Percentiles rank a stretch among this genome's conserved stretches.
phyloP scores from a whole-genome alignment of 2,888 invertebrate genomes.

The Heteromurus nitidus region DNA sequence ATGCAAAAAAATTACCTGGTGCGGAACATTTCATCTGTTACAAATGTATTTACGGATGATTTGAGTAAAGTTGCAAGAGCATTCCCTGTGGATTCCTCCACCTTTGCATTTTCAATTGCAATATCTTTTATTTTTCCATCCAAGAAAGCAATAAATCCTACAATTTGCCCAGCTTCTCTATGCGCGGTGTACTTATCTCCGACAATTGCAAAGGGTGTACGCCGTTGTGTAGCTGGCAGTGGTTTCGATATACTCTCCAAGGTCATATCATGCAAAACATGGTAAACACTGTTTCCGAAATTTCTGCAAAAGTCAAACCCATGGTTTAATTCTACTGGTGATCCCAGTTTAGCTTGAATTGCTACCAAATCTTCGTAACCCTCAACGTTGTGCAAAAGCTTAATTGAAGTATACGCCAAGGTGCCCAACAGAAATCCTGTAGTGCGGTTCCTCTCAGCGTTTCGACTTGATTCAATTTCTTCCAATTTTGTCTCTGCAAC shows the following conservation, averaged over 20 bases:
- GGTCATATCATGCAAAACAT: not conserved
- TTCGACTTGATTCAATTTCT: not conserved
- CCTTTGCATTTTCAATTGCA: not conserved
- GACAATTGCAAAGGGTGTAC: not conserved
- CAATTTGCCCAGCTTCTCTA: not conserved
- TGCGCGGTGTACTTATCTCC: not conserved
- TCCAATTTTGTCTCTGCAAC: too few species aligned
- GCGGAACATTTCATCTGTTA: not conserved
- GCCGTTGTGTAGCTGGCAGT: not conserved
- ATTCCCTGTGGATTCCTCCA: not conserved
- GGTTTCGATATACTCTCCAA: not conserved
- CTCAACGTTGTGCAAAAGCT: not conserved
- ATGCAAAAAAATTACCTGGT: not conserved
- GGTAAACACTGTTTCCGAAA: not conserved
- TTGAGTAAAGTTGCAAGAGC: not conserved
- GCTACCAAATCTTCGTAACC: not conserved
- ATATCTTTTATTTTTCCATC: not conserved
- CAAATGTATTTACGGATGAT: not conserved
- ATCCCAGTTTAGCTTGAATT: not conserved
- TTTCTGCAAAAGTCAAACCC: not conserved
- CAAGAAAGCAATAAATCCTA: not conserved
- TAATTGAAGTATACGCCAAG: not conserved
- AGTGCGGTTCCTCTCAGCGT: not conserved
- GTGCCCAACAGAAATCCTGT: not conserved
- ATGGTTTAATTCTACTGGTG: not conserved